Evolutionary conservation across 2,797 vertebrate genomes (phyloP).

Genomic region (Clamator glandarius): DNA sequence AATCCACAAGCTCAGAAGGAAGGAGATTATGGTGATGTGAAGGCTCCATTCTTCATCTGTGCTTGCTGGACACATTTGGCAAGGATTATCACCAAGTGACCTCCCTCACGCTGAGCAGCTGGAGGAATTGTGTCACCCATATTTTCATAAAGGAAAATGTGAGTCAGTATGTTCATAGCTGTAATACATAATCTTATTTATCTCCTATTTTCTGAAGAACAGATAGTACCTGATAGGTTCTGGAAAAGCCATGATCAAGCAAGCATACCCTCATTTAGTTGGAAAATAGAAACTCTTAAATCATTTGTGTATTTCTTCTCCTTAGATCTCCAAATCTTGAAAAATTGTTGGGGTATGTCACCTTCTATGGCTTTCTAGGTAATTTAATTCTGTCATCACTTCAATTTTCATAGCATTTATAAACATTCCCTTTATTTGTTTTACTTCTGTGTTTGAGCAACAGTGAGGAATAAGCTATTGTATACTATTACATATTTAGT

Average conservation of each 20-base stretch:
- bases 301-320: neutral
- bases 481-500: neutral
- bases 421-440: neutral
- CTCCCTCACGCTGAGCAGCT: slow-evolving; percentile 23
- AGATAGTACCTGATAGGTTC: neutral
- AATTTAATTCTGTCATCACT: neutral
- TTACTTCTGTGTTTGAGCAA: neutral
- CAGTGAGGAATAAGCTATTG: neutral
- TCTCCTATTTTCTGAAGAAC: neutral
- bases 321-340: neutral
- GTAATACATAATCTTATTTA: neutral
- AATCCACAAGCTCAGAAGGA: slow-evolving; percentile 13
- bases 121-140: neutral
- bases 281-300: neutral
- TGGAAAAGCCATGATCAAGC: neutral
- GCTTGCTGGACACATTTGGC: slow-evolving; percentile 5
- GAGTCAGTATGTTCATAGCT: slow-evolving; percentile 6
- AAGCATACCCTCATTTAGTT: neutral
- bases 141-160: neutral
- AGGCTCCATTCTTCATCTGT: slow-evolving; percentile 45
- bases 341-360: neutral
- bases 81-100: slow-evolving; percentile 40
- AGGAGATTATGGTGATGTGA: slow-evolving; percentile 26
- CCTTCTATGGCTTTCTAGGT: neutral
- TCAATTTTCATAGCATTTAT: neutral